These are phyloP conservation scores for Porites australiensis DNA, from an alignment of 64 coral and sea anemone genomes.

Conservation along the genomic window DNA sequence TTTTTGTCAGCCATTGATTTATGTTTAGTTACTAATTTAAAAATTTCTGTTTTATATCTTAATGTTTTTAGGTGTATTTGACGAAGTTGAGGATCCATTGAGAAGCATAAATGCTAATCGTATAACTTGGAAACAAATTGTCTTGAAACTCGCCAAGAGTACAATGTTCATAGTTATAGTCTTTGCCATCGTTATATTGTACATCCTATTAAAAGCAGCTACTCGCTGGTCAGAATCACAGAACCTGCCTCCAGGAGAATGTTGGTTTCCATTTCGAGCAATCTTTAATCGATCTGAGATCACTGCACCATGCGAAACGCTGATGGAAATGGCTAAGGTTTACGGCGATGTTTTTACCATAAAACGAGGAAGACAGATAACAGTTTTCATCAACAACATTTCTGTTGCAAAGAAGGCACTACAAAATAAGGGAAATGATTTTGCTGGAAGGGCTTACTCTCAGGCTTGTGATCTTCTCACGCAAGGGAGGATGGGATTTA, in stretches of 20 bases:
- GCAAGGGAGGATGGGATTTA: not conserved
- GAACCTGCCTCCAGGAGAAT: not conserved
- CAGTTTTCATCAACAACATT: not conserved
- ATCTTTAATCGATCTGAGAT: not conserved
- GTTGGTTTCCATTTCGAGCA: not conserved
- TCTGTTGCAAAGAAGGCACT: not conserved
- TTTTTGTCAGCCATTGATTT: too few relatives aligned
- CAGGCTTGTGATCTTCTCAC: not conserved
- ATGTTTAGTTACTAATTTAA: too few relatives aligned
- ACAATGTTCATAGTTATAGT: not conserved
- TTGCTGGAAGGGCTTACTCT: not conserved
- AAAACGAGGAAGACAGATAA: not conserved
- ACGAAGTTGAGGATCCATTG: not conserved
- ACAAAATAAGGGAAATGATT: not conserved
- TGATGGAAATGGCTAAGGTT: not conserved
- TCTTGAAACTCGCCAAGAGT: not conserved
- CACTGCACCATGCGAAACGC: not conserved
- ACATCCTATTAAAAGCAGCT: not conserved
- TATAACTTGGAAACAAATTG: too few relatives aligned
- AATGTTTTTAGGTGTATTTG: too few relatives aligned
- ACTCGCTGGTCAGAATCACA: not conserved
- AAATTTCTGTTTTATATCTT: too few relatives aligned
- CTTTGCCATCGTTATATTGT: not conserved
- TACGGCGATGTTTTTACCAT: conserved; percentile 13
- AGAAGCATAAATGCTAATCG: not conserved